Conservation (phyloP, 1,140 invertebrate genomes). For the Formica selysi region DNA sequence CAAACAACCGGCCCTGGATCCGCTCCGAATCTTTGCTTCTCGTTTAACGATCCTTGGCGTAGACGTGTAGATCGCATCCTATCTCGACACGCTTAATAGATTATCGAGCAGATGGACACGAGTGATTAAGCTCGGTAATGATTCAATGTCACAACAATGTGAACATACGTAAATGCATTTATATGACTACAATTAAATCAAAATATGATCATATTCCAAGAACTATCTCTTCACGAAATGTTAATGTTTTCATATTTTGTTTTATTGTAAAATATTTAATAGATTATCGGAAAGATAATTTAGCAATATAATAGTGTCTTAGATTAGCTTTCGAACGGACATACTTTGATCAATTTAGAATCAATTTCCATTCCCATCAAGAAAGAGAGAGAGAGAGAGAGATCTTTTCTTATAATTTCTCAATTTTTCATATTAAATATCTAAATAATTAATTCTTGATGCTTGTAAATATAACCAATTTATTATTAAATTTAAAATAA, state of each 20-base stretch:
- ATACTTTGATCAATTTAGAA: neutral
- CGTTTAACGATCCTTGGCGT: slow-evolving; percentile 59
- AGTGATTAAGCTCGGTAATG: slow-evolving; percentile 6
- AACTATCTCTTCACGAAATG: neutral
- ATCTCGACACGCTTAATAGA: slow-evolving; percentile 73
- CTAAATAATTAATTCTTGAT: neutral
- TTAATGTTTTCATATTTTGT: neutral
- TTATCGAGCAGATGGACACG: slow-evolving; percentile 69
- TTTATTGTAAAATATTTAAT: neutral
- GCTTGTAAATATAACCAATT: neutral
- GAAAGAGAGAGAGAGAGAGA: too few relatives aligned
- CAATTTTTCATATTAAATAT: neutral
- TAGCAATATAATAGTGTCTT: neutral
- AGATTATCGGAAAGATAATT: neutral
- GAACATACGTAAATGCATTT: neutral
- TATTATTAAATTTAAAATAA: neutral
- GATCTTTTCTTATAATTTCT: neutral
- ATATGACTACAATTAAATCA: neutral
- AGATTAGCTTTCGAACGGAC: neutral
- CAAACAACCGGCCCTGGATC: slow-evolving; percentile 50
- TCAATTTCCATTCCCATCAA: neutral
- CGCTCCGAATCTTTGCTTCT: slow-evolving; percentile 57
- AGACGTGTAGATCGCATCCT: slow-evolving; percentile 63
- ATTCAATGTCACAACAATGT: neutral
- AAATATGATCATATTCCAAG: neutral